These are phyloP conservation scores for Ameiurus melas DNA, from an alignment of 2,113 vertebrate genomes.

Conservation along the genomic window DNA sequence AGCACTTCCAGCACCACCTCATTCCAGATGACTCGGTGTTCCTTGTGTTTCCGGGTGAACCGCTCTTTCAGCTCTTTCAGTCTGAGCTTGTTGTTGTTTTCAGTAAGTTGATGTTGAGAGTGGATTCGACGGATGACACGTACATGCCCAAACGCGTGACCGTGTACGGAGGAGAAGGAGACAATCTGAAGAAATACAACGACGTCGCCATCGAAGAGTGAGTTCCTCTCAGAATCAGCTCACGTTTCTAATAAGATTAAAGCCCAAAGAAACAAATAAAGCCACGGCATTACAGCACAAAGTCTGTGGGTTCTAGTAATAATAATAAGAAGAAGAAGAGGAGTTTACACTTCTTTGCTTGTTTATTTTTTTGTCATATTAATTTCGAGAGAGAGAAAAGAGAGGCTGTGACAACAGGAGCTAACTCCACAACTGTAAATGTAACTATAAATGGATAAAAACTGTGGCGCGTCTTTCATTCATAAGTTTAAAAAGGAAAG, in stretches of 20 bases:
- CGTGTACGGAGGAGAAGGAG: slow-evolving; percentile 88
- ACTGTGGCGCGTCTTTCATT: no score
- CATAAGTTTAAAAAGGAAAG: no score
- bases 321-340: neutral
- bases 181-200: slow-evolving; percentile 90
- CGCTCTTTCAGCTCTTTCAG: neutral
- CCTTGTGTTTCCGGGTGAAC: neutral
- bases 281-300: neutral
- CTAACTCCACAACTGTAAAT: no score
- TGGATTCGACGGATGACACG: slow-evolving; percentile 94
- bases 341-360: no score
- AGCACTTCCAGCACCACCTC: neutral
- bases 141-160: slow-evolving; percentile 94
- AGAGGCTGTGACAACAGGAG: no score
- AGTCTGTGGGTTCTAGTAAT: neutral
- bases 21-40: neutral
- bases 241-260: neutral
- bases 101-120: slow-evolving; percentile 90
- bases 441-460: no score
- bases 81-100: slow-evolving; percentile 9
- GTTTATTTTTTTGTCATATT: no score
- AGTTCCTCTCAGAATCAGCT: slow-evolving; percentile 55
- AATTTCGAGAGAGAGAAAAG: no score
- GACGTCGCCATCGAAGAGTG: slow-evolving; percentile 93
- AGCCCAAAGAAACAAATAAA: neutral